Percentiles rank a stretch among this genome's conserved stretches.
phyloP scores from a whole-genome alignment of 1,140 invertebrate genomes.

The Drosophila persimilis region DNA sequence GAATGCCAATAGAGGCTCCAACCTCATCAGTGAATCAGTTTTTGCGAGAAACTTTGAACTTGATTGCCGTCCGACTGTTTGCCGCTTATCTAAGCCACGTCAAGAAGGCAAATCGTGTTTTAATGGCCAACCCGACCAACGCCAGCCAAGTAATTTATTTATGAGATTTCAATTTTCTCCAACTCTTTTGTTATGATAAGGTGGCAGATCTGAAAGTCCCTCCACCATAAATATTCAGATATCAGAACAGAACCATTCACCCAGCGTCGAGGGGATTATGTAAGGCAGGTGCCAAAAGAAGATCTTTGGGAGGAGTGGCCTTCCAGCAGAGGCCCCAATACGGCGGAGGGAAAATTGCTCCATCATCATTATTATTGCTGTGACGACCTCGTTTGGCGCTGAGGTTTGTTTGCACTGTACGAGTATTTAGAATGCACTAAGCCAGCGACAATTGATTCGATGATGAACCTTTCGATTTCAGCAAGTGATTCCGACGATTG shows the following conservation, averaged over 20 bases:
- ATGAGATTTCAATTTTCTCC: conserved; percentile 34
- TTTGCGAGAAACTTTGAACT: conserved; percentile 18
- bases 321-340: conserved; percentile 11
- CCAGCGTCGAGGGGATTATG: conserved; percentile 11
- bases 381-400: conserved; percentile 24
- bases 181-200: conserved; percentile 28
- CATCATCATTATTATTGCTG: conserved; percentile 35
- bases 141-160: conserved; percentile 47
- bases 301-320: conserved; percentile 29
- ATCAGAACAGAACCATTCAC: conserved; percentile 37
- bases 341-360: conserved; percentile 29
- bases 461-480: conserved; percentile 42
- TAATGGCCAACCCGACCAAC: conserved; percentile 23
- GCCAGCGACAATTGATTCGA: conserved; percentile 20
- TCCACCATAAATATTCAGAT: conserved; percentile 27
- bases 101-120: conserved; percentile 64
- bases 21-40: conserved; percentile 26
- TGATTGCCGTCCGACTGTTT: conserved; percentile 8
- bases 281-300: conserved; percentile 10
- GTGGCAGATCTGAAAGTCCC: conserved; percentile 28
- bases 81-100: conserved; percentile 29
- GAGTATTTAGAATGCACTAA: conserved; percentile 32
- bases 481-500: conserved; percentile 25
- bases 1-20: conserved; percentile 41
- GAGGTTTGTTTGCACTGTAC: conserved; percentile 18